These are phyloP conservation scores for Cyclargus thomasi DNA, from an alignment of 1,140 invertebrate genomes.

Conservation along the genomic window DNA sequence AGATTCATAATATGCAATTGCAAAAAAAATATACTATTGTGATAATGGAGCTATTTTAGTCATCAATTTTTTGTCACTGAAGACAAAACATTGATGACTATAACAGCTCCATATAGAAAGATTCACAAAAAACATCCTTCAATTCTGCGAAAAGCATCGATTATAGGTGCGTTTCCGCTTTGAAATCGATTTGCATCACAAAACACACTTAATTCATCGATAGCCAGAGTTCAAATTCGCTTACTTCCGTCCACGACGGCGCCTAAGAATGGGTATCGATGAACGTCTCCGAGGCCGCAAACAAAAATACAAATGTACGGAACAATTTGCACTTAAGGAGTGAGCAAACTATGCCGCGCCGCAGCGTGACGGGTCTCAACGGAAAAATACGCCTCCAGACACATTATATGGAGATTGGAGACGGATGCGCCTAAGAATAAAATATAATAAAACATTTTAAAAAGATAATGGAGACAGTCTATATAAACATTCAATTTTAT, in stretches of 20 bases:
- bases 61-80: too few species aligned
- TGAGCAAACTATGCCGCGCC: too few species aligned
- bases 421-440: too few species aligned
- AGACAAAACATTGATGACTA: background rate
- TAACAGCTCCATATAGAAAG: background rate
- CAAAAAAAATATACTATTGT: too few species aligned
- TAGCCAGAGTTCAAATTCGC: background rate
- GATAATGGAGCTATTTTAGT: too few species aligned
- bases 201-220: background rate
- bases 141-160: background rate
- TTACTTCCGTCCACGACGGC: background rate
- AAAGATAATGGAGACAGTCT: too few species aligned
- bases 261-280: conserved; percentile 5
- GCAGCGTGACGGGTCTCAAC: too few species aligned
- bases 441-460: too few species aligned
- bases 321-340: conserved; percentile 31
- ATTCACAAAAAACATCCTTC: background rate
- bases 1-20: too few species aligned
- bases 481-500: too few species aligned
- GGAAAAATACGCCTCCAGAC: too few species aligned
- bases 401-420: too few species aligned
- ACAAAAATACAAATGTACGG: conserved; percentile 35
- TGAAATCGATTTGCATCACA: background rate
- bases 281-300: conserved; percentile 13
- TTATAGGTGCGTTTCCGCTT: background rate